phyloP scores from a whole-genome alignment of 2,113 vertebrate species.

The Mus spicilegus region DNA sequence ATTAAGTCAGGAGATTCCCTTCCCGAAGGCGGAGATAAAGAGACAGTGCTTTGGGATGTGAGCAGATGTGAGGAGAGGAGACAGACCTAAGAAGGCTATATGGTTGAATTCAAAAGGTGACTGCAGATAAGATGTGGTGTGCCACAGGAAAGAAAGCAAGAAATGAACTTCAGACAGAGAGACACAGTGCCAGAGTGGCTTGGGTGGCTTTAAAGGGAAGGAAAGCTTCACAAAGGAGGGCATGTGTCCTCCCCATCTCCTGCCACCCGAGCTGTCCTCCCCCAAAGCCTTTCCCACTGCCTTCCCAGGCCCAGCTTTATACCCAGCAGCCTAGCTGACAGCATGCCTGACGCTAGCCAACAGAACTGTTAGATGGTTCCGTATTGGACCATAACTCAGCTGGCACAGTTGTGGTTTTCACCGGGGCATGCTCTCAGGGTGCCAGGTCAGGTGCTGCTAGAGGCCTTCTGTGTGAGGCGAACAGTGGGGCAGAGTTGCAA shows the following conservation, averaged over 20 bases:
- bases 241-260: not conserved
- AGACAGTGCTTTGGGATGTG: not conserved
- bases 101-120: not conserved
- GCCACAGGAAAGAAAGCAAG: not conserved
- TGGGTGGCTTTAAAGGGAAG: not conserved
- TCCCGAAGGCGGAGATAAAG: not conserved
- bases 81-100: not conserved
- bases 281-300: not conserved
- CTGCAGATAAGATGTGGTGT: not conserved
- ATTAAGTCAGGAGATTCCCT: not conserved
- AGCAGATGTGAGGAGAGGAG: not conserved
- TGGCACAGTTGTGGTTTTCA: not conserved
- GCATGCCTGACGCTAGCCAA: not conserved
- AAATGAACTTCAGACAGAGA: not conserved
- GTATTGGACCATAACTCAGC: not conserved
- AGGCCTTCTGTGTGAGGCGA: not conserved
- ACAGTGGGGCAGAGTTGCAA: not conserved
- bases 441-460: not conserved
- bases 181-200: not conserved
- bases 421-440: not conserved
- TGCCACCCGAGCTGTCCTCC: not conserved
- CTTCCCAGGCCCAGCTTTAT: not conserved
- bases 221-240: not conserved
- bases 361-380: not conserved
- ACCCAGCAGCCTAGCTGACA: not conserved